Conservation (phyloP, 2,888 invertebrate species). For the Ectemnius continuus region DNA sequence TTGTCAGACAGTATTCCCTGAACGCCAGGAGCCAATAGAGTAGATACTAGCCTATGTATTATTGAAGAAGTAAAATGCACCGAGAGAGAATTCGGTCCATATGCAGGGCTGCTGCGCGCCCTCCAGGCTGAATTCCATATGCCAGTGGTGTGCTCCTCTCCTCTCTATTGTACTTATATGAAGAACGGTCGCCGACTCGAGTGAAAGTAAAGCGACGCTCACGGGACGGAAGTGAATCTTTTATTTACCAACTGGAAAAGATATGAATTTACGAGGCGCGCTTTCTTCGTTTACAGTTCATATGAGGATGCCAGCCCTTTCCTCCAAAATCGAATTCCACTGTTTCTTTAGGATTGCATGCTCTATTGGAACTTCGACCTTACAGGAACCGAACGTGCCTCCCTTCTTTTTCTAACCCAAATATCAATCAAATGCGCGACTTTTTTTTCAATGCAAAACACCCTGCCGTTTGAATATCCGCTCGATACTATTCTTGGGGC, state of each 20-base stretch:
- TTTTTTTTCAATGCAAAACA: too few species aligned
- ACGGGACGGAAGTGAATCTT: constrained; percentile 25
- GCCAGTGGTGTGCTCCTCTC: constrained; percentile 18
- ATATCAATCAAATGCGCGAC: too few species aligned
- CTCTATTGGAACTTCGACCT: constrained; percentile 1
- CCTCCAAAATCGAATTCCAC: background rate
- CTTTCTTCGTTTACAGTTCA: constrained; percentile 23
- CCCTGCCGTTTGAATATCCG: too few species aligned
- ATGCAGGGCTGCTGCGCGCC: background rate
- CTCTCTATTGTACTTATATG: constrained; percentile 29
- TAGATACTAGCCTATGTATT: background rate
- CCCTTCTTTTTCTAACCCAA: too few species aligned
- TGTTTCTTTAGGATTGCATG: constrained; percentile 7
- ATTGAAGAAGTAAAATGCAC: constrained; percentile 28
- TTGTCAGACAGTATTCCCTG: too few species aligned
- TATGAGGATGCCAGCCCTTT: background rate
- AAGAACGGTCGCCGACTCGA: constrained; percentile 9
- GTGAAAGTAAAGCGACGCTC: constrained; percentile 25
- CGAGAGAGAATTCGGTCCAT: constrained; percentile 11
- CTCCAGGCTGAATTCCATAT: constrained; percentile 25
- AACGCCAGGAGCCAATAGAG: too few species aligned
- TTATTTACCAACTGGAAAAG: constrained; percentile 27
- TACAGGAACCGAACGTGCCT: background rate
- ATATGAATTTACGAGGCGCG: constrained; percentile 33
- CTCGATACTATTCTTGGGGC: too few species aligned